Evolutionary conservation across 2,113 vertebrate species (phyloP), one percentile per base, ranked within the genome.

Genomic region (Neotoma lepida): DNA sequence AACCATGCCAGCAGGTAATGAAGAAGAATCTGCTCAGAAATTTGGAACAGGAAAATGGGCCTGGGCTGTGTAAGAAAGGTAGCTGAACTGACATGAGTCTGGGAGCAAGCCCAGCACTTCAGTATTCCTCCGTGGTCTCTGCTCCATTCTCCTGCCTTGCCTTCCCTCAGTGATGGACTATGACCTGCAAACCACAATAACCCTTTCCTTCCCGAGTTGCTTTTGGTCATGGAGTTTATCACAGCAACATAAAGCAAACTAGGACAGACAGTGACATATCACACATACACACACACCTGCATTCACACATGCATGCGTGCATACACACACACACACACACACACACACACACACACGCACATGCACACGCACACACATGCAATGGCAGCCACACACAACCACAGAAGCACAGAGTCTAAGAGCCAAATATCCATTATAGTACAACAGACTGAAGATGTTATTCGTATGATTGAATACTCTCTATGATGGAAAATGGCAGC

Each of bases 301-400:
- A n/a, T 13, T 9, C 4, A 51, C 7, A 18, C 46, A 4, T 17
- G 4, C 8, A 9, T 9, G 2, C 9, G 1, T 6, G 4, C 3
- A 61, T 12, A 73, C 8, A 30, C 64, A 18, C 74, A 18, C 14
- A 33, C 8, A 6, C 46, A 28, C 17, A 51, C 12, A 91, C 13
- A 82, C 35, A 90, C 49, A 76, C 44, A 17, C 46, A 77, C 28
- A 14, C 28, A 76, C 26, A 49, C 44, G 33, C 28, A 28, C 26
- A n/a, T n/a, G n/a, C 35, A 90, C 49, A 76, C 41, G 6, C 44
- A 76, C 26, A 12, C 26, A 76, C 26, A 49, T 26, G 33, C 28
- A 30, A 51, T 51, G 5, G 5, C 26, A 5, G 1, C 2, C 28
- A 63, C 17, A 87, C 17, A 44, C 58, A 30, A 76, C 68, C 8